These are phyloP conservation scores for Melanostoma scalare DNA, from an alignment of 2,888 invertebrate species.

Conservation along the genomic window DNA sequence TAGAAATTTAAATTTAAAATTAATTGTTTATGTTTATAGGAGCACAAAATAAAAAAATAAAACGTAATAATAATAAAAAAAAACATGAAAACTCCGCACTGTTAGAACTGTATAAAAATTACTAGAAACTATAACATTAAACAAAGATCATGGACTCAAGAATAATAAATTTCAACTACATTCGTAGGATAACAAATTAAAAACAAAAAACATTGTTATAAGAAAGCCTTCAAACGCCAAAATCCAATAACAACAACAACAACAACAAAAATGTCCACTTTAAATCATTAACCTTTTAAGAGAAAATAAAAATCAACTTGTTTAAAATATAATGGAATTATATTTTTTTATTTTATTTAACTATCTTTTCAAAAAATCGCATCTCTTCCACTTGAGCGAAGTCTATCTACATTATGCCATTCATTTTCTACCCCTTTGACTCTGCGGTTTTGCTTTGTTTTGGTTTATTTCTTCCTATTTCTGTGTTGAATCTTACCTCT, in stretches of 20 bases:
- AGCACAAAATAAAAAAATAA: constrained; percentile 63
- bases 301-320: constrained; percentile 38
- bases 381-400: constrained; percentile 77
- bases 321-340: constrained; percentile 29
- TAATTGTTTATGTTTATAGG: constrained; percentile 70
- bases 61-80: background rate
- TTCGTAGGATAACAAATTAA: constrained; percentile 54
- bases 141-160: constrained; percentile 49
- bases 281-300: constrained; percentile 68
- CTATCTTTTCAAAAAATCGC: constrained; percentile 76
- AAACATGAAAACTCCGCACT: constrained; percentile 63
- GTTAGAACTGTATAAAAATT: constrained; percentile 55
- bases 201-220: constrained; percentile 73
- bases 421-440: constrained; percentile 13
- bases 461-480: constrained; percentile 10
- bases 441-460: background rate
- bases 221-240: constrained; percentile 78
- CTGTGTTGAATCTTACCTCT: constrained; percentile 5
- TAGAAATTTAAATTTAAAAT: constrained; percentile 50
- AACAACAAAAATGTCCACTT: constrained; percentile 57
- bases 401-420: background rate
- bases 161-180: constrained; percentile 35
- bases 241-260: constrained; percentile 59
- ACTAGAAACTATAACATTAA: constrained; percentile 35
- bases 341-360: constrained; percentile 30